Evolutionary conservation across 2,888 invertebrate species (phyloP).

Genomic region (Cerastis rubricosa): DNA sequence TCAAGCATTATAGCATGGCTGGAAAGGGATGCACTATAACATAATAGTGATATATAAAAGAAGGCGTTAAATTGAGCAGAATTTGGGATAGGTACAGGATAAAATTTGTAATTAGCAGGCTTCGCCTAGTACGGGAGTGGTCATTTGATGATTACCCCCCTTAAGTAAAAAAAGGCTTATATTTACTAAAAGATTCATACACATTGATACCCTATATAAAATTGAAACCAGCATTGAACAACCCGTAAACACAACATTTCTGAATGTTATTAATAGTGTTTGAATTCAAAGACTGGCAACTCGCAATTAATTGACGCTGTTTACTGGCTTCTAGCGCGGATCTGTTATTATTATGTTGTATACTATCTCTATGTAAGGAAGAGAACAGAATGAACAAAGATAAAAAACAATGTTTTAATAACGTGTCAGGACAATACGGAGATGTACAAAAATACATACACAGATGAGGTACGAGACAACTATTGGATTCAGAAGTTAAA

Average conservation of each 20-base stretch:
- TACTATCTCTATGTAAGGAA: neutral
- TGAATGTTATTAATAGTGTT: conserved; percentile 20
- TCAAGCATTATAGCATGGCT: neutral
- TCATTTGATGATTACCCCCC: no score
- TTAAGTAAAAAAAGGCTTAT: no score
- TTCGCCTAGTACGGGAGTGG: no score
- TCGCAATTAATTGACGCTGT: conserved; percentile 24
- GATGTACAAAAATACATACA: neutral
- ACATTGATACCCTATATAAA: neutral
- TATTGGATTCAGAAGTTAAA: neutral
- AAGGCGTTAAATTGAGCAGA: neutral
- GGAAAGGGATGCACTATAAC: neutral
- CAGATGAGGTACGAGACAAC: neutral
- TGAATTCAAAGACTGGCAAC: conserved; percentile 32
- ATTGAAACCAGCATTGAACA: neutral
- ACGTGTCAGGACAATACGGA: no score
- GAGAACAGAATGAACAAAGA: neutral
- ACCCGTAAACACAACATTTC: neutral
- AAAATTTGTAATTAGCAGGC: neutral
- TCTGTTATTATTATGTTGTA: conserved; percentile 2
- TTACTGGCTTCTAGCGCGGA: conserved; percentile 1
- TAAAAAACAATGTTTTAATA: neutral
- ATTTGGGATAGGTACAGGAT: neutral
- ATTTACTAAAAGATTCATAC: neutral
- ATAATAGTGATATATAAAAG: neutral